Conservation (phyloP, 1,140 invertebrate genomes). For the Platyscapa corneri region DNA sequence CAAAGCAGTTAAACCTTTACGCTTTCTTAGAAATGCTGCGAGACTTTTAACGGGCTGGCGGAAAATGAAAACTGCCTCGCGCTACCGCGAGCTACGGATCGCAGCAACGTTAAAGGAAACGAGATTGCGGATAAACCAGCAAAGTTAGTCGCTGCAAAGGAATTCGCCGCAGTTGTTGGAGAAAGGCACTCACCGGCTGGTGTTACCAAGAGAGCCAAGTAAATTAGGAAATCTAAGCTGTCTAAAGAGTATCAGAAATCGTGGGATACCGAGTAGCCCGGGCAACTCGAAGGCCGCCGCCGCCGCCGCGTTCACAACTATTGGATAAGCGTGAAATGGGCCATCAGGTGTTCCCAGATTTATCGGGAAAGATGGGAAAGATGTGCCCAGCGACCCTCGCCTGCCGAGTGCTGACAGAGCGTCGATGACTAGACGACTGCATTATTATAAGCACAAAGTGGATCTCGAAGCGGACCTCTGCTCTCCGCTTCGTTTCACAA, state of each 20-base stretch:
- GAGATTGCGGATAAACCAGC: slow-evolving; percentile 15
- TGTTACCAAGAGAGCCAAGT: background rate
- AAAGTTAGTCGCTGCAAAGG: slow-evolving; percentile 6
- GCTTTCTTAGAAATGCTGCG: background rate
- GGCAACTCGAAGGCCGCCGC: too few species aligned
- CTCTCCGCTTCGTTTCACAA: too few species aligned
- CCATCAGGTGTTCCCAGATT: background rate
- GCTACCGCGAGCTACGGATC: background rate
- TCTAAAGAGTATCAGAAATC: background rate
- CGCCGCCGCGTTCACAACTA: too few species aligned
- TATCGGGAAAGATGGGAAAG: background rate
- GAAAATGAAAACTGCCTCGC: slow-evolving; percentile 19
- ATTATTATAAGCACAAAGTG: background rate
- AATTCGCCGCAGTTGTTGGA: background rate
- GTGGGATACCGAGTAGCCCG: too few species aligned
- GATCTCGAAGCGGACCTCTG: too few species aligned
- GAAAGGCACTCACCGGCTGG: slow-evolving; percentile 5
- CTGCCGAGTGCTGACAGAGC: background rate
- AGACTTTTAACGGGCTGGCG: background rate
- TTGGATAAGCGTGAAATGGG: too few species aligned
- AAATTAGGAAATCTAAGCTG: slow-evolving; percentile 20
- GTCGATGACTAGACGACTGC: background rate
- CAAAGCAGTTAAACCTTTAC: slow-evolving; percentile 4
- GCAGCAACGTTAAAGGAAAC: slow-evolving; percentile 9
- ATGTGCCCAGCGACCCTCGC: background rate